phyloP scores from a whole-genome alignment of 2,888 invertebrate genomes.

The Meandrusa payeni region DNA sequence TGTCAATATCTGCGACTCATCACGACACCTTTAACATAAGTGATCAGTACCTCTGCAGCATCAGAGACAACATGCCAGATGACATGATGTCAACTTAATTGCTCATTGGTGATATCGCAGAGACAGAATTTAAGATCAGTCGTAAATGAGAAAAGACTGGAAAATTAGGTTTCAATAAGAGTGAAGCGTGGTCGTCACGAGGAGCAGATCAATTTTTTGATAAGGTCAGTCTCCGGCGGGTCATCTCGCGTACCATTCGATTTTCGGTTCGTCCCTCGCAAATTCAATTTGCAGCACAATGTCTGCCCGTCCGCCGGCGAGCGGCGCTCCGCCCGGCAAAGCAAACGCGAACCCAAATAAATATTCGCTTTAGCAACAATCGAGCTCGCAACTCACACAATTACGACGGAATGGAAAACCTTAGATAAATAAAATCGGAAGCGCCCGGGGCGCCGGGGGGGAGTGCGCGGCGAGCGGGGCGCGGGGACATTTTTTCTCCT shows the following conservation, averaged over 20 bases:
- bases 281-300: constrained; percentile 75
- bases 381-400: constrained; percentile 74
- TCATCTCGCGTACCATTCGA: constrained; percentile 74
- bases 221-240: constrained; percentile 69
- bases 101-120: too few relatives aligned
- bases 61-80: too few relatives aligned
- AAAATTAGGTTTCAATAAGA: neutral
- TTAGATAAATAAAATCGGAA: constrained; percentile 77
- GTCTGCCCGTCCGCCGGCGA: constrained; percentile 33
- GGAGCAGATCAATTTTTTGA: constrained; percentile 71
- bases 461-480: constrained; percentile 27
- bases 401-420: constrained; percentile 76
- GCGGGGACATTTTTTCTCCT: constrained; percentile 42
- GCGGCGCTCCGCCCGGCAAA: constrained; percentile 48
- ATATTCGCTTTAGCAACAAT: constrained; percentile 78
- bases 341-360: constrained; percentile 73
- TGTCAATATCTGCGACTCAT: too few relatives aligned
- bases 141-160: neutral
- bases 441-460: constrained; percentile 41
- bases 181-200: neutral
- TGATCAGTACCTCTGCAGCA: too few relatives aligned
- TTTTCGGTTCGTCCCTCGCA: constrained; percentile 66
- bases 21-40: too few relatives aligned
- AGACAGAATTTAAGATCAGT: too few relatives aligned
- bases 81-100: too few relatives aligned